Evolutionary conservation across 2,888 invertebrate species (phyloP), one percentile per base, ranked within the genome.

Genomic region (Stratiomys singularior): DNA sequence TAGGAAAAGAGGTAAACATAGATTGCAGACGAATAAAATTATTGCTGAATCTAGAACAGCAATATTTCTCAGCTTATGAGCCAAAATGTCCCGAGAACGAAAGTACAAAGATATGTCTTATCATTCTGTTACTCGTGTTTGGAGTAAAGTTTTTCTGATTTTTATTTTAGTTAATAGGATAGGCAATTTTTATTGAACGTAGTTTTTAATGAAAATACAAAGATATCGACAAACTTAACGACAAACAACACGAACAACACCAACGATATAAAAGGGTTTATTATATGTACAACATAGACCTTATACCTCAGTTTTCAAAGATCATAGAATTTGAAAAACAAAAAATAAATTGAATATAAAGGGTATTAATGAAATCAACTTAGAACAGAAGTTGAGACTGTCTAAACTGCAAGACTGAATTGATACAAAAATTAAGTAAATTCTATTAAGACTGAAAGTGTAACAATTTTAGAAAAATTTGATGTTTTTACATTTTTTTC

Each of bases 381-480:
- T n/a, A 52, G 15, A 9, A 52, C 3, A n/a, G 15, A 66, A 30
- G 66, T 72, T 72, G 71, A 69, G 69, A 72, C 71, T 72, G 71
- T 72, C 71, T 72, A 52, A 72, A 72, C 52, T n/a, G 30, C 23
- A 72, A 72, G 71, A 72, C 71, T 72, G 71, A 72, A 72, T 52
- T 27, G 28, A 56, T 52, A 72, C 52, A 72, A 72, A 66, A 66
- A 66, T 52, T 52, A 66, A 66, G 25, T 21, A 66, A 66, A 66
- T 66, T 72, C 56, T 72, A 52, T 72, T 56, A 72, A 72, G 71
- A 72, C 71, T 72, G 71, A 72, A 72, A 72, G 46, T 27, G 69
- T 25, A 69, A 69, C 46, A 47, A 30, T 13, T 28, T 66, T 66
- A 66, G 66, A 28, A 66, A 66, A 66, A 37, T 66, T 66, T 37